Evolutionary conservation across 2,888 invertebrate genomes (phyloP).

Genomic region (Blera fallax): DNA sequence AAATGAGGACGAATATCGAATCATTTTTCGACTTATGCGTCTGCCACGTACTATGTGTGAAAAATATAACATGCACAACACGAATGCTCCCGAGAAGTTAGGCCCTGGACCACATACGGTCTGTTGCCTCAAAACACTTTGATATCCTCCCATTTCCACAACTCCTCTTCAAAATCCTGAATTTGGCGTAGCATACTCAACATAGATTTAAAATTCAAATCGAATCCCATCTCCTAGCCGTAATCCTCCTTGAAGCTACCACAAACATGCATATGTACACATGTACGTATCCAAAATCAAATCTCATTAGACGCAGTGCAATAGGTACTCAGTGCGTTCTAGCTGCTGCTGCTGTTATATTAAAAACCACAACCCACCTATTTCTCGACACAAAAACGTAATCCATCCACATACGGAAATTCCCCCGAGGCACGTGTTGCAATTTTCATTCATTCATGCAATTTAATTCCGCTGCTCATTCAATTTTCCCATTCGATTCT

Average conservation of each 20-base stretch:
- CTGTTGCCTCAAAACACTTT: no score
- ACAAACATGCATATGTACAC: neutral
- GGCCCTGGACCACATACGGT: no score
- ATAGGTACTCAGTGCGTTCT: constrained; percentile 6
- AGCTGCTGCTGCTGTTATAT: neutral
- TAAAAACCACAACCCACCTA: constrained; percentile 41
- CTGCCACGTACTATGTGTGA: no score
- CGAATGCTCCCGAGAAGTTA: no score
- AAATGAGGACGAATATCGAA: no score
- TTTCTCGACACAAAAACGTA: constrained; percentile 20
- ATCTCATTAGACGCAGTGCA: constrained; percentile 50
- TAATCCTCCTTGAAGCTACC: neutral
- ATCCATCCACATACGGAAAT: constrained; percentile 39
- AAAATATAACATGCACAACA: no score
- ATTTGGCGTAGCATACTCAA: neutral
- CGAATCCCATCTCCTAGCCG: neutral
- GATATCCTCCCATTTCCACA: no score
- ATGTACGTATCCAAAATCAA: constrained; percentile 32
- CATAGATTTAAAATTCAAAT: neutral
- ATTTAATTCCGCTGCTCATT: constrained; percentile 65
- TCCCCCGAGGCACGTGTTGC: constrained; percentile 61
- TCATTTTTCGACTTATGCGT: no score
- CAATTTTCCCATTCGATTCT: constrained; percentile 65
- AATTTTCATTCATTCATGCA: constrained; percentile 67
- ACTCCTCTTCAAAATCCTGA: neutral